Percentiles rank a stretch among this genome's conserved stretches.
phyloP scores from a whole-genome alignment of 2,888 invertebrate genomes.

The Torymus auratus region DNA sequence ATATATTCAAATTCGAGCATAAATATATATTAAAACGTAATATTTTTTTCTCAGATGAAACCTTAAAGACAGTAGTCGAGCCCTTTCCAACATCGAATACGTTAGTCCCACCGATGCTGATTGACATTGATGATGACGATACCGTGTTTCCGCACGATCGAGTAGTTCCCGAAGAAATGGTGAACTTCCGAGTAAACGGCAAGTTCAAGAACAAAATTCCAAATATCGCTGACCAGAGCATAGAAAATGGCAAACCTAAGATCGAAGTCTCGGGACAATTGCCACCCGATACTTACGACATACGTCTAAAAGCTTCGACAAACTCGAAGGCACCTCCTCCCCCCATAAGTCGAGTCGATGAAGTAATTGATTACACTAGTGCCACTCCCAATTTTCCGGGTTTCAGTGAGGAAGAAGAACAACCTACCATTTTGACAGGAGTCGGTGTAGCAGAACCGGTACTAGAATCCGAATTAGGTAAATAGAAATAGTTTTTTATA shows the following conservation, averaged over 20 bases:
- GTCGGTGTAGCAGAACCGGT: conserved; percentile 75
- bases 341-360: conserved; percentile 13
- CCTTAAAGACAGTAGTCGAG: neutral
- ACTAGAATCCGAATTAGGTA: conserved; percentile 67
- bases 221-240: conserved; percentile 31
- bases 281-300: conserved; percentile 69
- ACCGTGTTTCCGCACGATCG: conserved; percentile 70
- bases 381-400: conserved; percentile 43
- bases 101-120: conserved; percentile 38
- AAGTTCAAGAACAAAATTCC: conserved; percentile 71
- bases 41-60: conserved; percentile 7
- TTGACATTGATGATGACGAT: conserved; percentile 61
- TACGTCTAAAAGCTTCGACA: conserved; percentile 67
- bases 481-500: neutral
- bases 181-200: conserved; percentile 69
- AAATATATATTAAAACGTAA: neutral
- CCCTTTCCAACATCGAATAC: conserved; percentile 25
- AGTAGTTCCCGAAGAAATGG: conserved; percentile 69
- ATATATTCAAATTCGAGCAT: neutral
- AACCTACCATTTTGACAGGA: conserved; percentile 63
- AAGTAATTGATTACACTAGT: conserved; percentile 18
- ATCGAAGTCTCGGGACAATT: conserved; percentile 71
- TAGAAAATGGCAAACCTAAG: conserved; percentile 58
- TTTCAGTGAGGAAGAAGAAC: conserved; percentile 49
- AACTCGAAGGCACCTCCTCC: conserved; percentile 44